A percentile compares a stretch with the other conserved stretches of the same genome.
Conservation (phyloP, 2,888 invertebrate species). For the Cryptus armator region DNA sequence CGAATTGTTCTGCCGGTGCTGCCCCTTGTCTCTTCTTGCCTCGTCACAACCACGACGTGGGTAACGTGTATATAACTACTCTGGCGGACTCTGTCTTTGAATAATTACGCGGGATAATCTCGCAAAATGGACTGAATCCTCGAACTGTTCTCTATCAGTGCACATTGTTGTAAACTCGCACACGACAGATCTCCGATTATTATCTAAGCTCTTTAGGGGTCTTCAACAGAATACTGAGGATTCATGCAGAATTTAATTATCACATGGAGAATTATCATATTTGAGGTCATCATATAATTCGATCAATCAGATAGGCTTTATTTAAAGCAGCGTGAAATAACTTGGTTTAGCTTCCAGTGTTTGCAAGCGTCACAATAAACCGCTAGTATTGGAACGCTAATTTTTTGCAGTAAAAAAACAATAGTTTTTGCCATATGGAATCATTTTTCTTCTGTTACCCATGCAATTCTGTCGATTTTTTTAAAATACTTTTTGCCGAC, state of each 20-base stretch:
- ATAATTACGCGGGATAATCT: conserved; percentile 39
- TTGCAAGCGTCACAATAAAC: too few species aligned
- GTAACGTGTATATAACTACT: neutral
- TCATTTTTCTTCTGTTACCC: too few species aligned
- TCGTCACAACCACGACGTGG: conserved; percentile 22
- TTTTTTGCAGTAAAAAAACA: too few species aligned
- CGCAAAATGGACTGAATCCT: conserved; percentile 20
- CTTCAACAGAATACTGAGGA: neutral
- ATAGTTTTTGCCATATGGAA: too few species aligned
- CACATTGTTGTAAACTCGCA: neutral
- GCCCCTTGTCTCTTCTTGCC: conserved; percentile 52
- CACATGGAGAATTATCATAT: neutral
- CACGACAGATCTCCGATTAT: neutral
- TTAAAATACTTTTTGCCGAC: too few species aligned
- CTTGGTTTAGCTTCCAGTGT: too few species aligned
- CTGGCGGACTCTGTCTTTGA: conserved; percentile 13
- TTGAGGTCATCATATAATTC: too few species aligned
- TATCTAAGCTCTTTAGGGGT: neutral
- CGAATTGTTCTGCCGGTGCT: conserved; percentile 40
- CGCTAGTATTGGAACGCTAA: too few species aligned
- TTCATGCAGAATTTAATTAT: neutral
- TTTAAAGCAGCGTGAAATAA: too few species aligned
- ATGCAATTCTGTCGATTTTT: too few species aligned
- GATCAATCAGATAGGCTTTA: too few species aligned
- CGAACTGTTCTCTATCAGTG: neutral